Conservation (phyloP, 2,888 invertebrate species). For the Sphecodes monilicornis region DNA sequence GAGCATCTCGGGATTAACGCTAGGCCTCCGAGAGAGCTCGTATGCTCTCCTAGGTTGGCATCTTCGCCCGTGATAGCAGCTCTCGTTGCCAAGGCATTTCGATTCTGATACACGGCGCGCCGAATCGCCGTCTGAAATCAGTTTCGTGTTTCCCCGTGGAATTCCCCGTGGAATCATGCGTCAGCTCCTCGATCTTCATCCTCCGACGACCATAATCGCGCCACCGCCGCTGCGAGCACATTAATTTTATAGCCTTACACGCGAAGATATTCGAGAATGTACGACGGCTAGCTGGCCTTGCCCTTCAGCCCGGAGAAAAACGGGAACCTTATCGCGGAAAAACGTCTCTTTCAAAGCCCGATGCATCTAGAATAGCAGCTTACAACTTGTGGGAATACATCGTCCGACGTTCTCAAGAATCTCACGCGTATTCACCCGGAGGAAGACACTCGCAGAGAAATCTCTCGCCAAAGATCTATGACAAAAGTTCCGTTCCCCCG, state of each 20-base stretch:
- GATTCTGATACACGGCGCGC: neutral
- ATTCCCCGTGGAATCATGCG: constrained; percentile 20
- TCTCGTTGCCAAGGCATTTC: neutral
- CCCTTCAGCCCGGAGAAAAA: neutral
- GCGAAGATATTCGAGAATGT: neutral
- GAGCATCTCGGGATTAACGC: constrained; percentile 27
- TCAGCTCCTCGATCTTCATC: neutral
- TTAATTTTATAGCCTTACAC: constrained; percentile 13
- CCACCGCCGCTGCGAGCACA: neutral
- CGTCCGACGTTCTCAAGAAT: neutral
- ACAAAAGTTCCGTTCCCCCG: neutral
- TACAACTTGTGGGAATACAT: neutral
- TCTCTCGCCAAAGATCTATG: neutral
- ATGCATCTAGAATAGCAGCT: neutral
- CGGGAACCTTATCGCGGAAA: neutral
- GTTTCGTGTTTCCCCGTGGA: constrained; percentile 6
- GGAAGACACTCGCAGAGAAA: neutral
- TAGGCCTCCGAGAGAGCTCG: neutral
- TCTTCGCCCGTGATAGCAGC: neutral
- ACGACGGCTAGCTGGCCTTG: neutral
- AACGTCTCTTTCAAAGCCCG: neutral
- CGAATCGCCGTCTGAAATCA: neutral
- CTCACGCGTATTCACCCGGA: neutral
- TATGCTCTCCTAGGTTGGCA: neutral
- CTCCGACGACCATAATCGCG: constrained; percentile 3